Percentiles rank a stretch among this genome's conserved stretches.
Evolutionary conservation across 2,797 vertebrate species (phyloP).

Genomic region (Sebastes cheni): DNA sequence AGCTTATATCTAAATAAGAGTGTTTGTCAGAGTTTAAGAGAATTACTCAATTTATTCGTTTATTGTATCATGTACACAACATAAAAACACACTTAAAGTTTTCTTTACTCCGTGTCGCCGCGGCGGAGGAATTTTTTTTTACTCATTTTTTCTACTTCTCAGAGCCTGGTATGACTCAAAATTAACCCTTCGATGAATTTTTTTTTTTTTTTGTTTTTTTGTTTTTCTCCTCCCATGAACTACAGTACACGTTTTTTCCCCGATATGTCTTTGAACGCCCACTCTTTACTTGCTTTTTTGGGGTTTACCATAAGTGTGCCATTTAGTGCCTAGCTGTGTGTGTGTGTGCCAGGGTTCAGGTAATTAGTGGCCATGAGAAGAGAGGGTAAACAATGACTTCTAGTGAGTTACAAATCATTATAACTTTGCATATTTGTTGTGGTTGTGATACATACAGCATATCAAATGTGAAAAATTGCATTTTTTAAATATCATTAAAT

Average conservation of each 20-base stretch:
- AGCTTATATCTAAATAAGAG: rapidly evolving
- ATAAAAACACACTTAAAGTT: neutral
- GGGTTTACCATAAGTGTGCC: neutral
- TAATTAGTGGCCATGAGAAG: neutral
- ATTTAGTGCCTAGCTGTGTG: neutral
- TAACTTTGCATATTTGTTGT: neutral
- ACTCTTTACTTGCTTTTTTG: constrained; percentile 9
- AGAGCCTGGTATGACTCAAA: constrained; percentile 81
- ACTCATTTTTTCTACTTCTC: constrained; percentile 80
- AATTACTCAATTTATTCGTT: neutral
- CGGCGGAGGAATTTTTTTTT: constrained; percentile 86
- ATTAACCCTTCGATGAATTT: constrained; percentile 79
- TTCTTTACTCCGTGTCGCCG: constrained; percentile 56
- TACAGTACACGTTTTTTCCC: constrained; percentile 54
- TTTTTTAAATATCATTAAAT: too few species aligned
- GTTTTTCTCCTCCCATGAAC: constrained; percentile 17
- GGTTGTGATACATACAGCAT: too few species aligned
- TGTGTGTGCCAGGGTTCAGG: neutral
- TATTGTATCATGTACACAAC: rapidly evolving
- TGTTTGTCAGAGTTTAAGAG: neutral
- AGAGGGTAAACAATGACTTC: neutral
- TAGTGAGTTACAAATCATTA: neutral
- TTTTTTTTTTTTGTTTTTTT: constrained; percentile 13
- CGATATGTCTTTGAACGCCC: constrained; percentile 49
- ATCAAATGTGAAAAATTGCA: too few species aligned